Percentiles rank a stretch among this genome's conserved stretches.
These are phyloP conservation scores for Protaetia brevitarsis DNA, from an alignment of 1,140 invertebrate genomes.

Conservation along the genomic window DNA sequence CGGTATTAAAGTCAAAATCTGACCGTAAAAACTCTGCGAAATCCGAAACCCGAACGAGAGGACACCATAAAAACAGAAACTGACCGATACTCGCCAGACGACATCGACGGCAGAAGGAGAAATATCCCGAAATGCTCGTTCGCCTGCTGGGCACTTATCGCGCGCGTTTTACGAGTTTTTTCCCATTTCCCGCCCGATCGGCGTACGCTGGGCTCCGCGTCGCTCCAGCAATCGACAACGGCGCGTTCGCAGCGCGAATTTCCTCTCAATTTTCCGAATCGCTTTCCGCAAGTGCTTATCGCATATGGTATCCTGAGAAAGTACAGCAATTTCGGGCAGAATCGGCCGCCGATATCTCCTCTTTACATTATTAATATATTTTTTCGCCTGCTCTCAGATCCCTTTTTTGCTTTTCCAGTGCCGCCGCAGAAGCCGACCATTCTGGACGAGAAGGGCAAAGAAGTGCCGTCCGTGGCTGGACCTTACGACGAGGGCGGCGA, in stretches of 20 bases:
- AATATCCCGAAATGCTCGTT: neutral
- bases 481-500: slow-evolving; percentile 81
- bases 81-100: neutral
- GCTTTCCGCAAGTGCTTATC: slow-evolving; percentile 7
- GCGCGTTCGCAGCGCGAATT: neutral
- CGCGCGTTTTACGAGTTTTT: neutral
- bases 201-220: neutral
- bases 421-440: slow-evolving; percentile 78
- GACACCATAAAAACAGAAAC: neutral
- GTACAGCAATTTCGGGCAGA: neutral
- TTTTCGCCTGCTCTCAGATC: neutral
- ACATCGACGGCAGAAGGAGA: neutral
- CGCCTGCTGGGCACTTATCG: neutral
- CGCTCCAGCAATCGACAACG: neutral
- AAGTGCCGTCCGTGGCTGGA: slow-evolving; percentile 68
- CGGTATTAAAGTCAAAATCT: no score
- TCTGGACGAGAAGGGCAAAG: slow-evolving; percentile 71
- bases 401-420: slow-evolving; percentile 60
- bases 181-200: neutral
- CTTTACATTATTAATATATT: slow-evolving; percentile 16
- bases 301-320: neutral
- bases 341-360: neutral
- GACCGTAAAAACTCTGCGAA: no score
- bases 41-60: neutral
- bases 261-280: slow-evolving; percentile 3